phyloP scores from a whole-genome alignment of 2,797 vertebrate species.

The Phyllotis vaccarum region DNA sequence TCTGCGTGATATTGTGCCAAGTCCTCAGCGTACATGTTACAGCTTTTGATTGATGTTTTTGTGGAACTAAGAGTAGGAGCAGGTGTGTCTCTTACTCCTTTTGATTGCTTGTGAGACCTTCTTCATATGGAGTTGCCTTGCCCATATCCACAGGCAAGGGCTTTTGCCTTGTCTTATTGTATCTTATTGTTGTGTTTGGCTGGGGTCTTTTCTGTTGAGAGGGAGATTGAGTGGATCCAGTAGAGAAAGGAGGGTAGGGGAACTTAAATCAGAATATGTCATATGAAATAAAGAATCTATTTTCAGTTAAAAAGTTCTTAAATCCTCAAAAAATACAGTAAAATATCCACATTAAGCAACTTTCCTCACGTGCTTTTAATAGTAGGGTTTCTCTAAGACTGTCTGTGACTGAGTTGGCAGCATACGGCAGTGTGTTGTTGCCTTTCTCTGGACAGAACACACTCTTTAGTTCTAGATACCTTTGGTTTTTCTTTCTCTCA shows the following conservation, averaged over 20 bases:
- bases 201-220: not conserved
- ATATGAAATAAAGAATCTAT: not conserved
- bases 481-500: not conserved
- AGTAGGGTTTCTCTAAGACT: too few species aligned
- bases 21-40: not conserved
- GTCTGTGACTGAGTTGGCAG: not conserved
- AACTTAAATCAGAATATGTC: not conserved
- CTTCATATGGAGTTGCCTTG: not conserved
- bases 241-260: not conserved
- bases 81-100: not conserved
- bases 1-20: too few species aligned
- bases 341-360: slow-evolving; percentile 76
- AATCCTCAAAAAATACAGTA: slow-evolving; percentile 42
- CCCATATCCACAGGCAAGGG: too few species aligned
- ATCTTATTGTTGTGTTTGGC: not conserved
- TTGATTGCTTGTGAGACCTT: not conserved
- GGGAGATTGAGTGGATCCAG: fast-evolving
- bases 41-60: too few species aligned
- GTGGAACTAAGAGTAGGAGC: not conserved
- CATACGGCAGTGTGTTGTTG: slow-evolving; percentile 40
- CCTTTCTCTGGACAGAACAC: not conserved
- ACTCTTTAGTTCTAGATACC: slow-evolving; percentile 68
- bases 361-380: slow-evolving; percentile 59
- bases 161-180: too few species aligned
- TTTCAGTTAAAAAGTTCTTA: slow-evolving; percentile 61